Conservation (phyloP, 2,797 vertebrate genomes). For the Cynopterus sphinx region DNA sequence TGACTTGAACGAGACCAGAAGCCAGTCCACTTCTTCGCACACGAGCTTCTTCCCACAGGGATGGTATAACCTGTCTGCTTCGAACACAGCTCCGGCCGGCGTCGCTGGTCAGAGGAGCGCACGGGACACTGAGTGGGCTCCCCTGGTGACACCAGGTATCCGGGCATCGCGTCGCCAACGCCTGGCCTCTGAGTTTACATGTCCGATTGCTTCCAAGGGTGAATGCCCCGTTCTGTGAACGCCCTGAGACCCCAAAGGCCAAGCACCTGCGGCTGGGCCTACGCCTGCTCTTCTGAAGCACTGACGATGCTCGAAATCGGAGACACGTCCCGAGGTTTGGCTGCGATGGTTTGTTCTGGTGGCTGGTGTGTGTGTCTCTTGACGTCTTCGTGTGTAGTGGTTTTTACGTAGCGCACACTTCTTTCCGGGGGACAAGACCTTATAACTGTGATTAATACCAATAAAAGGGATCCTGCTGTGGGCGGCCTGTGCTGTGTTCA, state of each 20-base stretch:
- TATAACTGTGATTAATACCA: slow-evolving; percentile 81
- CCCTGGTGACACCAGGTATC: background rate
- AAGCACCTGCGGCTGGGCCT: background rate
- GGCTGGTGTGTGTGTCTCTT: slow-evolving; percentile 22
- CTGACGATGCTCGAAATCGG: background rate
- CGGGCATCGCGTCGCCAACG: background rate
- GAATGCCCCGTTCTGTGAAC: background rate
- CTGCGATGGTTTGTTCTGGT: background rate
- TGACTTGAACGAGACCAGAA: background rate
- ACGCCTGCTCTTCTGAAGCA: background rate
- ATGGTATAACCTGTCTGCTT: fast-evolving
- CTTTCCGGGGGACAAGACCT: slow-evolving; percentile 80
- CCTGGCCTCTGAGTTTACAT: background rate
- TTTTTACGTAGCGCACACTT: slow-evolving; percentile 62
- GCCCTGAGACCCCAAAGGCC: background rate
- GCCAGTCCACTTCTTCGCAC: background rate
- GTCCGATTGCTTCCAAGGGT: background rate
- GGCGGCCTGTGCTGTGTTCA: background rate
- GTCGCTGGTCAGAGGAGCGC: fast-evolving
- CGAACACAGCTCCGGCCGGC: fast-evolving
- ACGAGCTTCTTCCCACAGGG: background rate
- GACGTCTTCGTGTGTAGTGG: slow-evolving; percentile 34
- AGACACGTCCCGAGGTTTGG: background rate
- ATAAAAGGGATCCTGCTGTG: slow-evolving; percentile 80
- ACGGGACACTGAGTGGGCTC: background rate